These are phyloP conservation scores for Scytalopus superciliaris DNA, from an alignment of 2,113 vertebrate species.

Conservation along the genomic window DNA sequence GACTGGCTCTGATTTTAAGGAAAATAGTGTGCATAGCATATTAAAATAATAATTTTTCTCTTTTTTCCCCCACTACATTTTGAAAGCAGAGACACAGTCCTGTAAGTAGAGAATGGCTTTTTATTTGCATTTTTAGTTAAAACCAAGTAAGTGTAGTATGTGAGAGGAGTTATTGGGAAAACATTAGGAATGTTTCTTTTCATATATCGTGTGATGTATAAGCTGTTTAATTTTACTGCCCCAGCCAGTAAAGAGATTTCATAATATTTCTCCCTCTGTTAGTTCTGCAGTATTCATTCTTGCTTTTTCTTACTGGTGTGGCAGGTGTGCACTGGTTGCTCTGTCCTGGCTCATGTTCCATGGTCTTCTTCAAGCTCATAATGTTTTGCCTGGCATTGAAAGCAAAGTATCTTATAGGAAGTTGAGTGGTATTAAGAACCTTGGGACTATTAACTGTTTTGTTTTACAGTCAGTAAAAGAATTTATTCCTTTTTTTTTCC, in stretches of 20 bases:
- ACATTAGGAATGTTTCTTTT: background rate
- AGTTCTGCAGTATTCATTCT: background rate
- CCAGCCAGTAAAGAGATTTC: background rate
- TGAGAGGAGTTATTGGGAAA: background rate
- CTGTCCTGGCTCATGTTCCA: background rate
- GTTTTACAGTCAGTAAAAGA: background rate
- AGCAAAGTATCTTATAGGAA: background rate
- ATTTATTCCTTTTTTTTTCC: conserved; percentile 38
- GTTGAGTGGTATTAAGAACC: background rate
- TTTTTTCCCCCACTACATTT: conserved; percentile 4
- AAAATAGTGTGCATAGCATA: background rate
- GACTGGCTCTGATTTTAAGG: background rate
- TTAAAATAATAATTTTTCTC: conserved; percentile 41
- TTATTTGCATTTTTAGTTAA: conserved; percentile 39
- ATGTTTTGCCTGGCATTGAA: background rate
- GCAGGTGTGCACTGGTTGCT: background rate
- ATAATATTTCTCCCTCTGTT: background rate
- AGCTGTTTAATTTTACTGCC: background rate
- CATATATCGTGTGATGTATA: background rate
- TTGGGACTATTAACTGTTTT: background rate
- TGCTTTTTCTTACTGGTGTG: background rate
- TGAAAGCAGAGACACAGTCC: conserved; percentile 79
- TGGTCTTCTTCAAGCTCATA: background rate
- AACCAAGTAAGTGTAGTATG: background rate
- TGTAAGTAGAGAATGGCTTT: conserved; percentile 75